Conservation (phyloP, 2,113 vertebrate genomes). For the Camelus dromedarius region DNA sequence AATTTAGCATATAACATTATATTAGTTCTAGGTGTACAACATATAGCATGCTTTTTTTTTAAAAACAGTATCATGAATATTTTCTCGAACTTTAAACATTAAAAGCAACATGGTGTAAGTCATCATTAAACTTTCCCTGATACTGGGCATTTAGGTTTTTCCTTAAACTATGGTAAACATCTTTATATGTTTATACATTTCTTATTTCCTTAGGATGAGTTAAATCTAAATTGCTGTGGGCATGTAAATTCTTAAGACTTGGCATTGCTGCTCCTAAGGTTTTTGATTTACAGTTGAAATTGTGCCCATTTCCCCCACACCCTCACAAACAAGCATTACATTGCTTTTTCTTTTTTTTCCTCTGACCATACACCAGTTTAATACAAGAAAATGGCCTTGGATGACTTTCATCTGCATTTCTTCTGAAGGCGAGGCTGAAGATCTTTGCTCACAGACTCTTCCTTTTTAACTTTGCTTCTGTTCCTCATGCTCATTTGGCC, state of each 20-base stretch:
- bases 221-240: neutral
- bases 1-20: neutral
- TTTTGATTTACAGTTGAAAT: neutral
- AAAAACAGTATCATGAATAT: neutral
- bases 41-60: neutral
- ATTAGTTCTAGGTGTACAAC: neutral
- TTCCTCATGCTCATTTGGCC: neutral
- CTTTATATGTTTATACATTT: neutral
- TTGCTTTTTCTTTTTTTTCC: neutral
- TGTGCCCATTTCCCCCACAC: neutral
- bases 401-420: neutral
- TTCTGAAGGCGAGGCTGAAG: neutral
- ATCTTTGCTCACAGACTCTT: neutral
- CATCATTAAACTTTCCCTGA: neutral
- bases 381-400: neutral
- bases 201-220: slow-evolving; percentile 18
- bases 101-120: neutral
- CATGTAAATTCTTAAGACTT: slow-evolving; percentile 32
- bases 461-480: neutral
- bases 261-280: neutral
- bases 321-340: neutral
- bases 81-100: slow-evolving; percentile 41
- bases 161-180: neutral
- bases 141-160: neutral
- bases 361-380: neutral